A percentile compares a stretch with the other conserved stretches of the same genome.
Evolutionary conservation across 2,113 vertebrate species (phyloP).

Genomic region (Canis aureus): DNA sequence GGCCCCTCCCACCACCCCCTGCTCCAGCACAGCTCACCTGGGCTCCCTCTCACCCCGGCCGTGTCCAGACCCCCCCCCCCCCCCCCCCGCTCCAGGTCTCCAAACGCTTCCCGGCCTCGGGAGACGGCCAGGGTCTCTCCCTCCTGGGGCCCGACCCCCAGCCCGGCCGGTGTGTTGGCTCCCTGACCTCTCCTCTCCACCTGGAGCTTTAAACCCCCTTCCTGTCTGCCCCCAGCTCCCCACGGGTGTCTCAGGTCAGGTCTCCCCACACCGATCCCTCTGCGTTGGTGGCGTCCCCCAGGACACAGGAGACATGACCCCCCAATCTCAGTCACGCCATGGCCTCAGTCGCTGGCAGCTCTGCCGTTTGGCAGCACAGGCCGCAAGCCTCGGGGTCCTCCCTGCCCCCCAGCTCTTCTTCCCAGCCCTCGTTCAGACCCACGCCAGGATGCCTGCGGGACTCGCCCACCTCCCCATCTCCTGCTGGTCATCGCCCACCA

Average conservation of each 20-base stretch:
- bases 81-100: fast-evolving
- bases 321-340: no score
- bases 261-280: neutral
- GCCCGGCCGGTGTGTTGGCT: neutral
- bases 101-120: no score
- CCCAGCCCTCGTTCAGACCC: neutral
- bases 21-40: no score
- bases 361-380: fast-evolving
- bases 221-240: fast-evolving
- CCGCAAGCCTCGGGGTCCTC: neutral
- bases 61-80: fast-evolving
- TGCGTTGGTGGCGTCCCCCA: no score
- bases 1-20: fast-evolving
- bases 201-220: fast-evolving
- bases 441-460: fast-evolving
- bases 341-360: fast-evolving
- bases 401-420: no score
- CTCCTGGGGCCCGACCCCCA: fast-evolving
- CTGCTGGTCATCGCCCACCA: fast-evolving
- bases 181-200: neutral
- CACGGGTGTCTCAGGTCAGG: fast-evolving
- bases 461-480: fast-evolving
- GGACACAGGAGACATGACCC: fast-evolving
- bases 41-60: fast-evolving
- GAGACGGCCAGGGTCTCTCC: neutral